A percentile compares a stretch with the other conserved stretches of the same genome.
Conservation (phyloP, 2,888 invertebrate species). For the Onchidella celtica region DNA sequence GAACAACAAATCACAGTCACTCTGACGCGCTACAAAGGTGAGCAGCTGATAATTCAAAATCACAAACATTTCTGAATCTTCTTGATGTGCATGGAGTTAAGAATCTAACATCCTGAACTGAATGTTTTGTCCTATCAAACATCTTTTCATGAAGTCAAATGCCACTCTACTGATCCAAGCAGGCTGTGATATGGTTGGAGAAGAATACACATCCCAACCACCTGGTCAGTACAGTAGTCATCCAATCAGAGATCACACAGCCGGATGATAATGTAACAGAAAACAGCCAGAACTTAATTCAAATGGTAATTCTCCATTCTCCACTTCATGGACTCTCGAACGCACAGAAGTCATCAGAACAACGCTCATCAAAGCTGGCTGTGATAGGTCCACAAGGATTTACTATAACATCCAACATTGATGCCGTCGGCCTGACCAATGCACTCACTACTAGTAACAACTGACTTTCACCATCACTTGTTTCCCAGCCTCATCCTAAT, state of each 20-base stretch:
- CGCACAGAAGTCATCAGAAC: constrained; percentile 36
- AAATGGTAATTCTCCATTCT: too few species aligned
- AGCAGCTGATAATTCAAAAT: neutral
- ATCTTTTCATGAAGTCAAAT: neutral
- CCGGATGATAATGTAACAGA: too few species aligned
- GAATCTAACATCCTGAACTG: too few species aligned
- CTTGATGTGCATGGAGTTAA: too few species aligned
- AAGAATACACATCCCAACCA: constrained; percentile 80
- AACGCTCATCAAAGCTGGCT: constrained; percentile 78
- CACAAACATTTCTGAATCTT: too few species aligned
- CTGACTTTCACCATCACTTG: too few species aligned
- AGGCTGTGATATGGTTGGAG: constrained; percentile 95
- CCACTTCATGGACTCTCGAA: too few species aligned
- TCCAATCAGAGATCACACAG: neutral
- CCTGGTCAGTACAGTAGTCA: constrained; percentile 68
- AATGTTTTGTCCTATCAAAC: too few species aligned
- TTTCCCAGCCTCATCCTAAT: too few species aligned
- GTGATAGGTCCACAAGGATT: constrained; percentile 65
- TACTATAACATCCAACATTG: constrained; percentile 91
- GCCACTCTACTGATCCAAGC: constrained; percentile 86
- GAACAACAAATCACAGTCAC: constrained; percentile 91
- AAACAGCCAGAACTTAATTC: too few species aligned
- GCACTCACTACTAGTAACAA: too few species aligned
- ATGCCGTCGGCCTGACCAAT: constrained; percentile 79
- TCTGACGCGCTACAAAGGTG: constrained; percentile 84